phyloP scores from a whole-genome alignment of 1,140 invertebrate genomes.

The Hylaeus anthracinus region DNA sequence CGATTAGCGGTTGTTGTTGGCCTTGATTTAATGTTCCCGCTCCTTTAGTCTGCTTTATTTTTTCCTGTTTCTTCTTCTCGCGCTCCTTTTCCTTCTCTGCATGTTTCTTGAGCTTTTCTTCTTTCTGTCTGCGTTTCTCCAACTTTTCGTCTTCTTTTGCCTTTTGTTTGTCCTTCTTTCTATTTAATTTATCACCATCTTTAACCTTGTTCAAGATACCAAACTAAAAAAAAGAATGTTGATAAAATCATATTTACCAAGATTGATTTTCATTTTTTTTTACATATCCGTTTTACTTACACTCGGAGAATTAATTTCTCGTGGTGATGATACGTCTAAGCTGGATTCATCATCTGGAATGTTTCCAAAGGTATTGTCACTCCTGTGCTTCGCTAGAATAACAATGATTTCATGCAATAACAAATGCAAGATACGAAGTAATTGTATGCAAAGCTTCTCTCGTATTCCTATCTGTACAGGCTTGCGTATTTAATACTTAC shows the following conservation, averaged over 20 bases:
- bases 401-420: slow-evolving; percentile 53
- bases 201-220: slow-evolving; percentile 84
- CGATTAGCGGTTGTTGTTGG: slow-evolving; percentile 78
- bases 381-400: slow-evolving; percentile 75
- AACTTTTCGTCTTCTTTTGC: slow-evolving; percentile 89
- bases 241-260: neutral
- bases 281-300: slow-evolving; percentile 74
- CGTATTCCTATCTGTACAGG: neutral
- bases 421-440: neutral
- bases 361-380: slow-evolving; percentile 77
- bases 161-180: slow-evolving; percentile 87
- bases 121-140: slow-evolving; percentile 88
- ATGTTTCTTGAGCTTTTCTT: slow-evolving; percentile 86
- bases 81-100: slow-evolving; percentile 88
- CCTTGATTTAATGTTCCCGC: slow-evolving; percentile 77
- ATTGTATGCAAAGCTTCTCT: slow-evolving; percentile 13
- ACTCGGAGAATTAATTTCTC: slow-evolving; percentile 87
- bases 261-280: neutral
- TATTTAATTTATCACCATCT: slow-evolving; percentile 85
- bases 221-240: slow-evolving; percentile 76
- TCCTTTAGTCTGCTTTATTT: slow-evolving; percentile 82
- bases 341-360: slow-evolving; percentile 86
- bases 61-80: slow-evolving; percentile 88
- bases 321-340: slow-evolving; percentile 85
- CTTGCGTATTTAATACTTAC: neutral